Evolutionary conservation across 1,140 invertebrate species (phyloP), one percentile per base, ranked within the genome.

Genomic region (Galleria mellonella): DNA sequence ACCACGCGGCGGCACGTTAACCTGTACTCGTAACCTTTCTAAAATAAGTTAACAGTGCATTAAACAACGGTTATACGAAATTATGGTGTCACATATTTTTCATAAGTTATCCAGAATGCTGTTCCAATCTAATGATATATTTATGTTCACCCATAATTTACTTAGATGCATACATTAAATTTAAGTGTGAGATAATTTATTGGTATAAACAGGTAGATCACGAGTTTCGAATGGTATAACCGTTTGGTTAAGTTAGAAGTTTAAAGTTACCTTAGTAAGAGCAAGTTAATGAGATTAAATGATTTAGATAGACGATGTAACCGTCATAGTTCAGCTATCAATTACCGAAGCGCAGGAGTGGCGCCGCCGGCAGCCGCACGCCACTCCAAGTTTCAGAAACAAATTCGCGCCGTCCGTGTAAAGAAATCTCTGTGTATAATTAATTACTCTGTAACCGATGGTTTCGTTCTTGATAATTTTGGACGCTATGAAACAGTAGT

Each of bases 21-120:
- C n/a, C n/a, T n/a, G n/a, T n/a, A n/a, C n/a, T n/a, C n/a, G n/a
- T n/a, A n/a, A n/a, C n/a, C n/a, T n/a, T n/a, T n/a, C n/a, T n/a
- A n/a, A n/a, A n/a, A n/a, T n/a, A n/a, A n/a, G n/a, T n/a, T n/a
- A n/a, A n/a, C n/a, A n/a, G n/a, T n/a, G n/a, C n/a, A n/a, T n/a
- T 23, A 3, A 23, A 23, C 17, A 23, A 23, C 17, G 17, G 35
- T 37, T 37, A 37, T 37, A 37, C 15, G 14, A n/a, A 8, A 13
- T 15, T 37, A 14, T 14, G 13, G 32, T 35, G 9, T 35, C 32
- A 37, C 35, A 37, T 23, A 40, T 38, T 52, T 75, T 73, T 74
- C 35, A 82, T 85, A 83, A 83, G 82, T 85, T 85, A 85, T 83
- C 82, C 82, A 85, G 82, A 85, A 85, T 83, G 76, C 69, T 85